Evolutionary conservation across 2,888 invertebrate genomes (phyloP).

Genomic region (Sphecodes monilicornis): DNA sequence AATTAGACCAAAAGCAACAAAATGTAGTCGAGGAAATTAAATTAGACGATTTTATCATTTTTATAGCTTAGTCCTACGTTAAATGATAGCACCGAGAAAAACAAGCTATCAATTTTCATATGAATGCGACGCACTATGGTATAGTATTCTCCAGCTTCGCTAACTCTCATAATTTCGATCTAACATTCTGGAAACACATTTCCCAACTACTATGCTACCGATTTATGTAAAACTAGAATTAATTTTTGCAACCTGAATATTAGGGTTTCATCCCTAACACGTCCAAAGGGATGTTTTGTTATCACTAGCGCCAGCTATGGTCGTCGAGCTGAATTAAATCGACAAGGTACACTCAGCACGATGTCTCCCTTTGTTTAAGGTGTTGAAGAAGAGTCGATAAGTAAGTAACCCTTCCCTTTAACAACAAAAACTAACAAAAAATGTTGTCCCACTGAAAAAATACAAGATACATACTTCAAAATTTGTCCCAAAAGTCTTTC

Average conservation of each 20-base stretch:
- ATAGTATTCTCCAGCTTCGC: too few relatives aligned
- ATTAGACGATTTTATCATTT: neutral
- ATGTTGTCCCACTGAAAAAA: neutral
- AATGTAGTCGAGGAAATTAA: neutral
- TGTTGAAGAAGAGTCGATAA: neutral
- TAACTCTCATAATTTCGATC: neutral
- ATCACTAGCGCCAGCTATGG: slow-evolving; percentile 1
- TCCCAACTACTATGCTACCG: neutral
- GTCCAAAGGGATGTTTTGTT: neutral
- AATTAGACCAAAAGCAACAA: too few relatives aligned
- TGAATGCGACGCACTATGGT: too few relatives aligned
- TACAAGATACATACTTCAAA: neutral
- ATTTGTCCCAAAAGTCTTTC: neutral
- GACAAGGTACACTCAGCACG: neutral
- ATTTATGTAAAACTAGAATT: neutral
- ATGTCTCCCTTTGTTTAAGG: neutral
- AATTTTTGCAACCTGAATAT: neutral
- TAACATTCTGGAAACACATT: neutral
- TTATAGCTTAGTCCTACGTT: too few relatives aligned
- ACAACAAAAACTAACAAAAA: neutral
- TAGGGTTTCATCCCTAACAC: neutral
- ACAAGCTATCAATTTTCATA: too few relatives aligned
- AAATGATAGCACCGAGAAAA: too few relatives aligned
- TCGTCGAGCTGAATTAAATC: neutral
- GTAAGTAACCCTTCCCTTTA: neutral